Conservation (phyloP, 2,888 invertebrate genomes). For the Xestoiulus laeticollis region DNA sequence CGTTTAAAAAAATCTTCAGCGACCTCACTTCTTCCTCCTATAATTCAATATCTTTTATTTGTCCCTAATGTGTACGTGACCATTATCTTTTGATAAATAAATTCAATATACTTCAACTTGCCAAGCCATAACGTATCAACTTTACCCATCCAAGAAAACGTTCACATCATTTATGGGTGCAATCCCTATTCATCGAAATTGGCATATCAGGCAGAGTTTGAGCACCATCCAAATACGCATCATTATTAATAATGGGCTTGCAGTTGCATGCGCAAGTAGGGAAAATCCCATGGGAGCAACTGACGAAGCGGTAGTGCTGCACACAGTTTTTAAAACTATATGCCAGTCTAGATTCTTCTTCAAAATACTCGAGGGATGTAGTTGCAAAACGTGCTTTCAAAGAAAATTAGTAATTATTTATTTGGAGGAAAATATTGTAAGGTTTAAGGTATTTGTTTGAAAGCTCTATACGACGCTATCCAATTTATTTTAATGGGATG, state of each 20-base stretch:
- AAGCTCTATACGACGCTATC: background rate
- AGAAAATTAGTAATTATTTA: slow-evolving; percentile 6
- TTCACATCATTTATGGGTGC: too few species aligned
- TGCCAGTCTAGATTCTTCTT: too few species aligned
- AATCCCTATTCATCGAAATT: background rate
- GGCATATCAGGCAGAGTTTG: background rate
- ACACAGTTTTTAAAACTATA: background rate
- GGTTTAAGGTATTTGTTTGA: background rate
- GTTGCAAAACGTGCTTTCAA: background rate
- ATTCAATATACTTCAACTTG: too few species aligned
- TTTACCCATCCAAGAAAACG: too few species aligned
- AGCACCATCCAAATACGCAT: background rate
- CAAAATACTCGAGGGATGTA: background rate
- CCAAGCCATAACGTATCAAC: too few species aligned
- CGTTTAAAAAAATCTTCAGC: too few species aligned
- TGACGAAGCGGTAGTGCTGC: background rate
- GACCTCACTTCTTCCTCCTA: too few species aligned
- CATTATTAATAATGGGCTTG: background rate
- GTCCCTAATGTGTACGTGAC: too few species aligned
- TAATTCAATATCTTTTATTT: too few species aligned
- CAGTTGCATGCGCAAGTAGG: background rate
- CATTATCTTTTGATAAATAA: too few species aligned
- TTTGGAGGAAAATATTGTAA: background rate
- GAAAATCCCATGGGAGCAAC: background rate
- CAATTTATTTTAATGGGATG: background rate